These are phyloP conservation scores for Venusia cambrica DNA, from an alignment of 2,888 invertebrate species.

Conservation along the genomic window DNA sequence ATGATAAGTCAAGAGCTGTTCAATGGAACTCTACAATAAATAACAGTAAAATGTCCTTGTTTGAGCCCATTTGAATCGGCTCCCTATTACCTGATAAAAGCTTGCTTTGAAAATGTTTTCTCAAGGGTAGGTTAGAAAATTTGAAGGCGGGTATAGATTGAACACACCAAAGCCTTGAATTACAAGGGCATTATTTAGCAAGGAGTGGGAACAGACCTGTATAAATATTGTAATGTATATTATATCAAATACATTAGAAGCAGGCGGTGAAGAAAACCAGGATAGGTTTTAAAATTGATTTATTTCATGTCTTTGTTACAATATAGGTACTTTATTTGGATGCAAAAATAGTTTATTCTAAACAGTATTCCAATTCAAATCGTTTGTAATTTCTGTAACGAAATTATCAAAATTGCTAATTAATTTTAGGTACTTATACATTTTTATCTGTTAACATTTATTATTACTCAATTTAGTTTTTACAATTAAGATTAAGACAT, in stretches of 20 bases:
- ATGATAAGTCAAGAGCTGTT: too few species aligned
- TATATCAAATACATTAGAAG: slow-evolving; percentile 1
- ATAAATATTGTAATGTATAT: too few species aligned
- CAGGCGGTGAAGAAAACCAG: slow-evolving; percentile 10
- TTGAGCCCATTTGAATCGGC: too few species aligned
- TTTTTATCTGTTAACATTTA: slow-evolving; percentile 3
- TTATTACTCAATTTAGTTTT: slow-evolving; percentile 5
- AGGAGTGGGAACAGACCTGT: too few species aligned
- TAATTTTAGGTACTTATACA: slow-evolving; percentile 1
- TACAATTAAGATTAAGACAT: slow-evolving; percentile 9
- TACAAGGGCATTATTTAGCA: too few species aligned
- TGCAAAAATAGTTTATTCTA: slow-evolving; percentile 66
- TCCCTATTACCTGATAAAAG: too few species aligned
- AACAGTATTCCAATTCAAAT: slow-evolving; percentile 25
- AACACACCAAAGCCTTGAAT: too few species aligned
- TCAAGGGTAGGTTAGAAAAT: too few species aligned
- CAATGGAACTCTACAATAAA: too few species aligned
- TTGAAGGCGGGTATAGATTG: too few species aligned
- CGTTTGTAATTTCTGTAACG: slow-evolving; percentile 21
- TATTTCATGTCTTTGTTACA: slow-evolving; percentile 60
- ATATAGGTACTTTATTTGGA: slow-evolving; percentile 49
- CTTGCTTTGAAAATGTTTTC: too few species aligned
- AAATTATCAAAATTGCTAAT: slow-evolving; percentile 9
- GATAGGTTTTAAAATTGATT: slow-evolving; percentile 49
- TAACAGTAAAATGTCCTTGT: too few species aligned